phyloP scores from a whole-genome alignment of 1,140 invertebrate species.

The Penaeus japonicus region DNA sequence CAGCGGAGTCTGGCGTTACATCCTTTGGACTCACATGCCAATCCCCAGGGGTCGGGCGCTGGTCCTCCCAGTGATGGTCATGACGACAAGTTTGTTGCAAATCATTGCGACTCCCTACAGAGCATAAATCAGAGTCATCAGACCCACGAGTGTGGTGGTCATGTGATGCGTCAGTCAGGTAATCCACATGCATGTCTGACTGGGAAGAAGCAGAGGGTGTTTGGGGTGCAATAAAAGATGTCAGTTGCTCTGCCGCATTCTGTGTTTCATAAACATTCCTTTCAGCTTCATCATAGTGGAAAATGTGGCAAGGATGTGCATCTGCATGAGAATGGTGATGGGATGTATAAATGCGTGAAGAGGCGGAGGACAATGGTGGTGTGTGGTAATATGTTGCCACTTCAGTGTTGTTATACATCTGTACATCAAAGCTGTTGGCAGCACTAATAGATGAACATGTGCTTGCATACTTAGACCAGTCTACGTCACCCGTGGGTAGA shows the following conservation, averaged over 20 bases:
- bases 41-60: no score
- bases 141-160: not conserved
- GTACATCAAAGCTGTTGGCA: conserved; percentile 40
- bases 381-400: conserved; percentile 30
- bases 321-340: not conserved
- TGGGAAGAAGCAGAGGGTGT: not conserved
- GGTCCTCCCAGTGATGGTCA: no score
- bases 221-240: not conserved
- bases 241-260: not conserved
- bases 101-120: not conserved
- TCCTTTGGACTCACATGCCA: not conserved
- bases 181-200: not conserved
- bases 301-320: not conserved
- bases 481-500: not conserved
- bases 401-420: conserved; percentile 51
- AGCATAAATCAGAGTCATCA: not conserved
- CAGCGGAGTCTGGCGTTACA: conserved; percentile 11
- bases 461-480: conserved; percentile 41
- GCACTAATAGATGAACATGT: conserved; percentile 44
- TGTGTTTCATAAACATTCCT: not conserved
- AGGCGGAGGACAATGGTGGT: not conserved
- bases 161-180: not conserved
- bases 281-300: no score
- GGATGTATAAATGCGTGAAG: conserved; percentile 1
- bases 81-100: no score